Base-by-base conservation (phyloP, 1,140 invertebrate genomes). In the Drosophila ficusphila region DNA sequence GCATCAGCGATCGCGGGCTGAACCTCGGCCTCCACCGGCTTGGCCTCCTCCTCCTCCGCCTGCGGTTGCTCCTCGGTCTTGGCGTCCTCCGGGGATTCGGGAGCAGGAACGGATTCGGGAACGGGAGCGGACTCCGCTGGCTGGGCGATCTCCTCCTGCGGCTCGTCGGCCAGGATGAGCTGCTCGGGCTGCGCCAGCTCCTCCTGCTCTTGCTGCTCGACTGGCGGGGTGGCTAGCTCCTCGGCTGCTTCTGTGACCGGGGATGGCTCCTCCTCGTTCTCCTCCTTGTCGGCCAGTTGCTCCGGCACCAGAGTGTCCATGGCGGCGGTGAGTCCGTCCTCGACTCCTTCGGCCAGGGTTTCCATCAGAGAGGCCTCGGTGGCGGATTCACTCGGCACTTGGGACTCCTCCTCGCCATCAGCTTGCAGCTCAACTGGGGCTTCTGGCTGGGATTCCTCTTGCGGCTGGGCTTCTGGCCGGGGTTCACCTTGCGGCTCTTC, bases 261-360 rank as follows among this genome's bases (percentile, higher is more conserved):
- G 18, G 18, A 9, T 1, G 14, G 42, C 1, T 29, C 16, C 4
- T 49, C 57, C 4, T 42, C 39, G 25, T 42, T 31, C 19, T 60
- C 54, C 2, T 74, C 38, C 8, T 62, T 38, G n/a, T 19, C 61
- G 12, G 44, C 64, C 27, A 60, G 5, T 39, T 73, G 77, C 9
- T 79, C 61, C 12, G 81, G 81, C 57, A 69, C 21, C 12, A 86
- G 36, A n/a, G 81, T 61, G 19, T 67, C 72, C 54, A 73, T 76
- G 29, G 73, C 81, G 0, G 72, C 81, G 7, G 54, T 81, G 2
- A 85, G 76, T 2, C 81, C 82, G 21, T 88, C 61, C 14, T 86
- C 81, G 3, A 88, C 67, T 60, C 64, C 60, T 11, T 67, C 60
- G 2, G 44, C 68, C 21, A 86, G 60, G n/a, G 69, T 39, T 18